Evolutionary conservation across 2,113 vertebrate genomes (phyloP).

Genomic region (Engystomops pustulosus): DNA sequence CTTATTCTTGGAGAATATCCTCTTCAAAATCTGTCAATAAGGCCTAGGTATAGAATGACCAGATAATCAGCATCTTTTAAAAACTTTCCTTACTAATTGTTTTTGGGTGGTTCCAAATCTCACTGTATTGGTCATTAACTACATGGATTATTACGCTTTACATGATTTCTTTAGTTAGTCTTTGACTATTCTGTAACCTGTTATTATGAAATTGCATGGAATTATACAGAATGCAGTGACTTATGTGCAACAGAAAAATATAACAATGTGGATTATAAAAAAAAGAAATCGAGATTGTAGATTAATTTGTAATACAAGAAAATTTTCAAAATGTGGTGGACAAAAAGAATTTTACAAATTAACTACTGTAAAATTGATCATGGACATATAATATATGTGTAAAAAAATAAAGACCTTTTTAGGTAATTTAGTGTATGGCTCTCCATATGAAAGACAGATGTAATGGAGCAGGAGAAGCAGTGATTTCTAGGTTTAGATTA

Average conservation of each 20-base stretch:
- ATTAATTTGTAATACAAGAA: too few species aligned
- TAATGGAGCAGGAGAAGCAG: too few species aligned
- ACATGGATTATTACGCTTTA: background rate
- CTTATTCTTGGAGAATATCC: slow-evolving; percentile 34
- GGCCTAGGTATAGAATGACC: slow-evolving; percentile 1
- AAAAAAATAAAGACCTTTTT: too few species aligned
- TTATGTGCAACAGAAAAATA: background rate
- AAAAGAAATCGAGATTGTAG: background rate
- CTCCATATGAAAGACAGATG: too few species aligned
- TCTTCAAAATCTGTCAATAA: slow-evolving; percentile 39
- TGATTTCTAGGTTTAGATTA: too few species aligned
- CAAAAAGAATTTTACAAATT: background rate
- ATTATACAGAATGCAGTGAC: background rate
- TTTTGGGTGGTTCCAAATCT: slow-evolving; percentile 22
- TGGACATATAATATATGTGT: too few species aligned
- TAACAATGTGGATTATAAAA: background rate
- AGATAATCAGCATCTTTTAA: slow-evolving; percentile 3
- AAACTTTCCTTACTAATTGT: slow-evolving; percentile 36
- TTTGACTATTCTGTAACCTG: background rate
- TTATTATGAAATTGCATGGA: slow-evolving; percentile 1
- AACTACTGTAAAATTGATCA: too few species aligned
- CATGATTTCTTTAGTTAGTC: background rate
- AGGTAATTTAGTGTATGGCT: too few species aligned
- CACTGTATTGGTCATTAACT: slow-evolving; percentile 7
- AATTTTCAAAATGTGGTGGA: too few species aligned